Evolutionary conservation across 2,113 vertebrate species (phyloP).

Genomic region (Melanerpes aurifrons): DNA sequence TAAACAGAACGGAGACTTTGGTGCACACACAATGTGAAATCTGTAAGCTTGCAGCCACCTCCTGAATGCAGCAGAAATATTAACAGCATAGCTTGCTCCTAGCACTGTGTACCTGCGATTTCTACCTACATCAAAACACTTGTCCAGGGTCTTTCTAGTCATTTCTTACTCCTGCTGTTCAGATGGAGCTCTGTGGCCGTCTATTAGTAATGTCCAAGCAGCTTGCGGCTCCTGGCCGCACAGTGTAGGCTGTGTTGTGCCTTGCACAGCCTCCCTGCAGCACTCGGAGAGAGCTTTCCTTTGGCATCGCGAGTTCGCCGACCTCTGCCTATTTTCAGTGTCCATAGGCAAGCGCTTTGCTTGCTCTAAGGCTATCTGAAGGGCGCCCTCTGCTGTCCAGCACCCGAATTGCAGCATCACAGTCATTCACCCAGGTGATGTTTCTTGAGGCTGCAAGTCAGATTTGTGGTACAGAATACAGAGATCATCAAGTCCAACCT

Average conservation of each 20-base stretch:
- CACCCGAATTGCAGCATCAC: not conserved
- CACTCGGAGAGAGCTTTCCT: not conserved
- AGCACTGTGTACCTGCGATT: accelerated
- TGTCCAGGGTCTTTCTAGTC: not conserved
- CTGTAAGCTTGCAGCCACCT: not conserved
- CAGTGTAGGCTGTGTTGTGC: accelerated
- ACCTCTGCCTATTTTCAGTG: not conserved
- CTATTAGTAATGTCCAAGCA: not conserved
- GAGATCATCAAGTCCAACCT: too few species aligned
- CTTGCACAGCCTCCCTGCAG: not conserved
- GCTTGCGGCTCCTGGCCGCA: accelerated
- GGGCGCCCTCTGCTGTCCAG: constrained; percentile 52
- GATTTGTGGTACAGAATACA: not conserved
- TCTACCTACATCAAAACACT: not conserved
- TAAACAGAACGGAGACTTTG: accelerated
- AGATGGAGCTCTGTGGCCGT: not conserved
- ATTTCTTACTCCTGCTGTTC: not conserved
- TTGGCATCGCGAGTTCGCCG: accelerated
- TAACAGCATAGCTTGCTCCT: accelerated
- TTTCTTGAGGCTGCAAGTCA: not conserved
- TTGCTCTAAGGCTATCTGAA: not conserved
- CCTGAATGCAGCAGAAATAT: not conserved
- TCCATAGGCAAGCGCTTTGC: not conserved
- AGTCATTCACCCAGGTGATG: too few species aligned
- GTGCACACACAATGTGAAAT: accelerated